phyloP scores from a whole-genome alignment of 2,797 vertebrate species.

The Pelobates cultripes region DNA sequence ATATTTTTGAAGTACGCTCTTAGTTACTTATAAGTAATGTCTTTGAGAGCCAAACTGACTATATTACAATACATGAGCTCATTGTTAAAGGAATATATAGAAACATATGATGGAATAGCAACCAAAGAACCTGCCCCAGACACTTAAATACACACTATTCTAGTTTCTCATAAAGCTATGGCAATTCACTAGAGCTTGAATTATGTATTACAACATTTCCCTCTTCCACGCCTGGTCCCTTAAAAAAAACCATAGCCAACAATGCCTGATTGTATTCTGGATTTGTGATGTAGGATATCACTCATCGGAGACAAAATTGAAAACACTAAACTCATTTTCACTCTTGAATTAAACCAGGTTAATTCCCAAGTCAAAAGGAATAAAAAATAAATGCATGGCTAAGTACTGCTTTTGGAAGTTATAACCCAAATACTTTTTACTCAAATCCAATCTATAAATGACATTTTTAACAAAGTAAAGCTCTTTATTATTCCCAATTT shows the following conservation, averaged over 20 bases:
- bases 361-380: constrained; percentile 2
- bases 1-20: too few species aligned
- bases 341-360: constrained; percentile 34
- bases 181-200: constrained; percentile 23
- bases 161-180: not conserved
- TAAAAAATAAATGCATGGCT: constrained; percentile 3
- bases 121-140: not conserved
- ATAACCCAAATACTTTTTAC: not conserved
- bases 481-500: not conserved
- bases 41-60: too few species aligned
- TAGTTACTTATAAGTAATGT: too few species aligned
- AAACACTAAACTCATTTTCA: constrained; percentile 39
- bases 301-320: constrained; percentile 32
- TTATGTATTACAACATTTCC: constrained; percentile 22
- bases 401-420: not conserved
- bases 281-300: constrained; percentile 28
- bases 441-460: not conserved
- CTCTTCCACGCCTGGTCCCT: constrained; percentile 13
- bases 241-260: constrained; percentile 5
- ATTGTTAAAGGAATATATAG: not conserved
- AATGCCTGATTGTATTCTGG: constrained; percentile 33
- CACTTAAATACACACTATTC: not conserved
- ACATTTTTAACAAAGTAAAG: too few species aligned
- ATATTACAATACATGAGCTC: not conserved
- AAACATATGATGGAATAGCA: not conserved